Evolutionary conservation across 1,140 invertebrate species (phyloP), one percentile per base, ranked within the genome.

Genomic region (Megathymus violae): DNA sequence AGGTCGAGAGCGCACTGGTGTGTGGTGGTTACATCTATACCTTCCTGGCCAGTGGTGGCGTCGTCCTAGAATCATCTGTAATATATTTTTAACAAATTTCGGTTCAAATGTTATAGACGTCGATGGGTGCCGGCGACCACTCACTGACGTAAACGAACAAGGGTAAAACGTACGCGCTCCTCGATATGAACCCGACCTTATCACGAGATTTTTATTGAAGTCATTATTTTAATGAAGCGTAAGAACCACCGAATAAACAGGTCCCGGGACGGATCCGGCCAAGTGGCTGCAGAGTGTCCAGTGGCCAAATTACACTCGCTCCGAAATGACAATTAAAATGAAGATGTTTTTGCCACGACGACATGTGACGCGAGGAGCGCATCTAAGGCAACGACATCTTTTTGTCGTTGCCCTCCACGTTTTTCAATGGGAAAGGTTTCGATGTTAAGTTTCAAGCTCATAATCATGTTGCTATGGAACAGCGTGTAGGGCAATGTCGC

Each of bases 311-410:
- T 46, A 36, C 31, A 46, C 41, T 22, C 38, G 10, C 13, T 58
- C n/a, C 52, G 54, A 58, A 58, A 58, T 58, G 25, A 58, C 41
- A 58, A 58, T 58, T 58, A 58, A 58, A 58, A 58, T 58, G 31
- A 46, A 58, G 41, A 58, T 46, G 41, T 58, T 58, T 58, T 58
- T 58, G 54, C 27, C 6, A 14, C 25, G 40, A 46, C 27, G 41
- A 46, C 54, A 19, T 41, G 41, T 31, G 31, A 58, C 41, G 1
- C 10, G n/a, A 2, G 5, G 19, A 22, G 51, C 38, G 40, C 51
- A 15, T 19, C 13, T 44, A 44, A 44, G 52, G 40, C 3, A 56
- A 56, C 27, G 54, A 19, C 54, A 6, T 58, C 14, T 46, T 58
- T 58, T 58, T 58, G 19, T 6, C n/a, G 0, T 16, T 43, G 17